Conservation (phyloP, 2,888 invertebrate genomes). For the Drosophila demipolita region DNA sequence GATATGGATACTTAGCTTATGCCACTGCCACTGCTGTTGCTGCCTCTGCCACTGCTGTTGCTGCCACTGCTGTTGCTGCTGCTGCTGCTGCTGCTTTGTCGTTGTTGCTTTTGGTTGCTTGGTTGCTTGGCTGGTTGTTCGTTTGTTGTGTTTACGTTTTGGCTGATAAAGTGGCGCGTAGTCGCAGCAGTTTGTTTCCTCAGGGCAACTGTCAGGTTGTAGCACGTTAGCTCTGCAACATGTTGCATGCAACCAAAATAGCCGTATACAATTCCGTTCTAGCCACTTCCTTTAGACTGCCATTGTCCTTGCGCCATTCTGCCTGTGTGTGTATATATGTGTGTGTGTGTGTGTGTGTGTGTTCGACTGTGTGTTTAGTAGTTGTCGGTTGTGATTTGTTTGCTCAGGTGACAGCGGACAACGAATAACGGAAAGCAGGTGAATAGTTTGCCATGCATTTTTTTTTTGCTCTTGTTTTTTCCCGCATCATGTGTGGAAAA, state of each 20-base stretch:
- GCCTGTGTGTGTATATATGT: too few species aligned
- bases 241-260: slow-evolving; percentile 50
- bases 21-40: slow-evolving; percentile 36
- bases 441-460: slow-evolving; percentile 42
- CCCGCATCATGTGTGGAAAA: not conserved
- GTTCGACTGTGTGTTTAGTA: slow-evolving; percentile 29
- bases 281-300: slow-evolving; percentile 43
- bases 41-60: slow-evolving; percentile 1
- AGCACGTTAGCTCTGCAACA: slow-evolving; percentile 51
- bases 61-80: slow-evolving; percentile 16
- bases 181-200: slow-evolving; percentile 49
- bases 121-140: slow-evolving; percentile 36
- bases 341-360: slow-evolving; percentile 8
- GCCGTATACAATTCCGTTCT: slow-evolving; percentile 28
- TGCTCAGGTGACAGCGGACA: slow-evolving; percentile 35
- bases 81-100: slow-evolving; percentile 19
- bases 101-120: slow-evolving; percentile 14
- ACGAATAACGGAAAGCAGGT: slow-evolving; percentile 37
- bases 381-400: slow-evolving; percentile 44
- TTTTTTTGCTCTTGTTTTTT: slow-evolving; percentile 14
- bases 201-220: slow-evolving; percentile 40
- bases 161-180: slow-evolving; percentile 63
- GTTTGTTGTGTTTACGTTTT: slow-evolving; percentile 80
- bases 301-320: slow-evolving; percentile 52
- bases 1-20: slow-evolving; percentile 79